phyloP scores from a whole-genome alignment of 2,113 vertebrate species.

The Tupaia tana region DNA sequence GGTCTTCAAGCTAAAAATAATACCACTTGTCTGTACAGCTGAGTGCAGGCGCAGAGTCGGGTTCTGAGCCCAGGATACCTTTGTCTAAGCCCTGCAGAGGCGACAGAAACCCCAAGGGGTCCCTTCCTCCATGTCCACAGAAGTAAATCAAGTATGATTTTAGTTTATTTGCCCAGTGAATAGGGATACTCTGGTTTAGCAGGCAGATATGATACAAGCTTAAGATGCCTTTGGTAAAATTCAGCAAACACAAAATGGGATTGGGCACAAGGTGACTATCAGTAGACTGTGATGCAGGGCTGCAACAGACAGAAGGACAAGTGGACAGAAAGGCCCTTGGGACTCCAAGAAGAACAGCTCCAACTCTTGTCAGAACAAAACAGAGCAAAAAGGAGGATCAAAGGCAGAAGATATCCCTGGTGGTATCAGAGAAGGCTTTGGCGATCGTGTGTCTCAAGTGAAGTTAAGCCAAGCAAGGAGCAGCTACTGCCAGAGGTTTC shows the following conservation, averaged over 20 bases:
- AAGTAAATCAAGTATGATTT: background rate
- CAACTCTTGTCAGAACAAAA: conserved; percentile 4
- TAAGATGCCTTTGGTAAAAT: background rate
- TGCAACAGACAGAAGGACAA: background rate
- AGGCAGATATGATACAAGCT: background rate
- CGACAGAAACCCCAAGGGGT: fast-evolving
- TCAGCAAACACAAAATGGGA: background rate
- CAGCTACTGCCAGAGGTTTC: background rate
- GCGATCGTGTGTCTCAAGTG: background rate
- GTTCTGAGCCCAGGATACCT: background rate
- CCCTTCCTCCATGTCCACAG: background rate
- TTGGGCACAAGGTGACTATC: background rate
- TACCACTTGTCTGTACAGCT: conserved; percentile 41
- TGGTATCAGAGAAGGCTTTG: background rate
- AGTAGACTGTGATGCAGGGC: background rate
- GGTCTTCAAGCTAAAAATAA: conserved; percentile 75
- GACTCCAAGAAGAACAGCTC: background rate
- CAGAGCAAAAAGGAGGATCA: background rate
- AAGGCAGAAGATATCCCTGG: background rate
- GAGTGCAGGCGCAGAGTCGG: background rate
- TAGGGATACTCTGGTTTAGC: background rate
- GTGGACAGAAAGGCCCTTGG: background rate
- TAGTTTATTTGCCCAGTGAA: background rate
- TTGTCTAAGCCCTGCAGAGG: conserved; percentile 1
- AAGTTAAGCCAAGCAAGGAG: background rate